A percentile compares a stretch with the other conserved stretches of the same genome.
phyloP scores from a whole-genome alignment of 2,113 vertebrate species.

The Daubentonia madagascariensis region DNA sequence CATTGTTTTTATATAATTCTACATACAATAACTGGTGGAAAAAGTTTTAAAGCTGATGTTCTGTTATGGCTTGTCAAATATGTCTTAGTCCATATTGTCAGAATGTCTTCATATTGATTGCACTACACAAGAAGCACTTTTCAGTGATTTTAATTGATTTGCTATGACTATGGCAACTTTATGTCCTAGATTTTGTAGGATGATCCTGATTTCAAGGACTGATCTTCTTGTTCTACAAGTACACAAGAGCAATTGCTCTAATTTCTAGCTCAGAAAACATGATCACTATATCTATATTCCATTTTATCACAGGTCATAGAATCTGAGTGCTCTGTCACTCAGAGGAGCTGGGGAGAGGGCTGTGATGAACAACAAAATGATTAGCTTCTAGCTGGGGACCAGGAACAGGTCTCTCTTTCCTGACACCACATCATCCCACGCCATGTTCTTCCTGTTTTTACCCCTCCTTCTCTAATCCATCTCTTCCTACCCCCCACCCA shows the following conservation, averaged over 20 bases:
- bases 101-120: not conserved
- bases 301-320: not conserved
- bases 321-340: not conserved
- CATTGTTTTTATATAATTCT: not conserved
- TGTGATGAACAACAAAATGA: not conserved
- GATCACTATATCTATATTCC: not conserved
- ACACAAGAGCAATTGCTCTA: slow-evolving; percentile 21
- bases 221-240: slow-evolving; percentile 60
- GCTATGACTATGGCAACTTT: slow-evolving; percentile 66
- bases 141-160: slow-evolving; percentile 49
- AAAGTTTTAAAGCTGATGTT: not conserved
- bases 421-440: no score
- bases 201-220: slow-evolving; percentile 57
- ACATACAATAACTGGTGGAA: not conserved
- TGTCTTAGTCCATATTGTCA: slow-evolving; percentile 16
- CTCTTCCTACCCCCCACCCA: not conserved
- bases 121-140: not conserved
- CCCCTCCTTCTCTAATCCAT: not conserved
- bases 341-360: not conserved
- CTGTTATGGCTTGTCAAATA: not conserved
- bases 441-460: not conserved
- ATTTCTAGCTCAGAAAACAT: slow-evolving; percentile 46
- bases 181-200: slow-evolving; percentile 64
- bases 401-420: not conserved
- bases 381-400: not conserved